Evolutionary conservation across 2,113 vertebrate species (phyloP).

Genomic region (Sardina pilchardus): DNA sequence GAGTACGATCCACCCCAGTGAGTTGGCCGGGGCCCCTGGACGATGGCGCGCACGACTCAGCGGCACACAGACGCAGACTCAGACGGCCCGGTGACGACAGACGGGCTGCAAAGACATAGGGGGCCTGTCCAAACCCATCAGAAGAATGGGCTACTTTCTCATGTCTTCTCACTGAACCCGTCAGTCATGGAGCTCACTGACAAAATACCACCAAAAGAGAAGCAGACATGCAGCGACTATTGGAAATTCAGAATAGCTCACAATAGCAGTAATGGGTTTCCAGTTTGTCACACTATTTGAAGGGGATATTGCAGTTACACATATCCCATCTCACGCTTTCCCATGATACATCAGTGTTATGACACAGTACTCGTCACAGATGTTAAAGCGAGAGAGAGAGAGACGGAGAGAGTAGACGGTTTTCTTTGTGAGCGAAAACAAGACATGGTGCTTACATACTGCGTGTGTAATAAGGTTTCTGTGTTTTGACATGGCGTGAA

Average conservation of each 20-base stretch:
- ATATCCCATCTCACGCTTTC: neutral
- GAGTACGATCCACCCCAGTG: constrained; percentile 47
- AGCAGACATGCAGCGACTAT: neutral
- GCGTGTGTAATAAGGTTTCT: constrained; percentile 6
- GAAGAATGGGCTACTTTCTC: constrained; percentile 7
- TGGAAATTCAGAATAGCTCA: neutral
- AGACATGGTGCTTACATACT: neutral
- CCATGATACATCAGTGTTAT: neutral
- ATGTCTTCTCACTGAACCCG: neutral
- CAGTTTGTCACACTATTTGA: neutral
- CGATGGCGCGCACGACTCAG: neutral
- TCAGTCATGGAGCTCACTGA: neutral
- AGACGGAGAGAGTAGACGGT: neutral
- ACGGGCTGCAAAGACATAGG: constrained; percentile 63
- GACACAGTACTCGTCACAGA: neutral
- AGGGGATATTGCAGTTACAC: neutral
- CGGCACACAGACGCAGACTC: constrained; percentile 46
- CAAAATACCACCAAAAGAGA: neutral
- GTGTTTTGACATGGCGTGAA: constrained; percentile 14
- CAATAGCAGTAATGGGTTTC: neutral
- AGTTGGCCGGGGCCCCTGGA: constrained; percentile 55
- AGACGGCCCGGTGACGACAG: constrained; percentile 64
- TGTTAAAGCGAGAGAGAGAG: too few relatives aligned
- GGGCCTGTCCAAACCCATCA: constrained; percentile 64
- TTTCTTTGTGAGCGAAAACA: neutral